phyloP scores from a whole-genome alignment of 2,888 invertebrate genomes.

The Philopedon plagiatum region DNA sequence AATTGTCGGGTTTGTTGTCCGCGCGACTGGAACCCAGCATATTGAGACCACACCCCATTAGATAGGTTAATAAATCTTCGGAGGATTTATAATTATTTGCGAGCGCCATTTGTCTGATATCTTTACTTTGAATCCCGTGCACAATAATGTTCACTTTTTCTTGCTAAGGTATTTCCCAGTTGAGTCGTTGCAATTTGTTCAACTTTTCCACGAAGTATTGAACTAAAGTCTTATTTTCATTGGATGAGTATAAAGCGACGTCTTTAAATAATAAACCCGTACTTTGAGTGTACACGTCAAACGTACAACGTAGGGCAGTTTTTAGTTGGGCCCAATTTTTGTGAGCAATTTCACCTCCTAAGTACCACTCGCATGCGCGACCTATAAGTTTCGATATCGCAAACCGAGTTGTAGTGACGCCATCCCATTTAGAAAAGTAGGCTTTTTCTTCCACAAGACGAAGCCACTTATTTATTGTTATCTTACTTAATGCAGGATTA shows the following conservation, averaged over 20 bases:
- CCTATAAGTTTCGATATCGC: neutral
- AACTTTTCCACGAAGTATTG: neutral
- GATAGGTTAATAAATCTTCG: neutral
- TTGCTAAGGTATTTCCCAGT: neutral
- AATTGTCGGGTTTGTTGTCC: neutral
- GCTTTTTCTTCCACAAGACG: too few relatives aligned
- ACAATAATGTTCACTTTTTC: too few relatives aligned
- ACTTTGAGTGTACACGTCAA: neutral
- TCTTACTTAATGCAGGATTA: too few relatives aligned
- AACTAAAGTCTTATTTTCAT: too few relatives aligned
- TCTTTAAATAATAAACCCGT: neutral
- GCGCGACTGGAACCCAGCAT: neutral
- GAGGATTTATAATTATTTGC: neutral
- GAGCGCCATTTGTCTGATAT: neutral
- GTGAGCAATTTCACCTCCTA: neutral
- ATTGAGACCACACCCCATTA: neutral
- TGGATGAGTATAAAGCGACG: too few relatives aligned
- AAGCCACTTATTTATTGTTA: too few relatives aligned
- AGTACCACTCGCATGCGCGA: too few relatives aligned
- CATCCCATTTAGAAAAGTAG: neutral
- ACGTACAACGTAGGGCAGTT: neutral
- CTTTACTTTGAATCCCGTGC: too few relatives aligned
- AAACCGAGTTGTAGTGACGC: neutral
- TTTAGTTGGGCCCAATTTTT: neutral
- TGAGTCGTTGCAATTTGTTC: too few relatives aligned